These are phyloP conservation scores for Copidosoma aretas DNA, from an alignment of 2,888 invertebrate genomes.

Conservation along the genomic window DNA sequence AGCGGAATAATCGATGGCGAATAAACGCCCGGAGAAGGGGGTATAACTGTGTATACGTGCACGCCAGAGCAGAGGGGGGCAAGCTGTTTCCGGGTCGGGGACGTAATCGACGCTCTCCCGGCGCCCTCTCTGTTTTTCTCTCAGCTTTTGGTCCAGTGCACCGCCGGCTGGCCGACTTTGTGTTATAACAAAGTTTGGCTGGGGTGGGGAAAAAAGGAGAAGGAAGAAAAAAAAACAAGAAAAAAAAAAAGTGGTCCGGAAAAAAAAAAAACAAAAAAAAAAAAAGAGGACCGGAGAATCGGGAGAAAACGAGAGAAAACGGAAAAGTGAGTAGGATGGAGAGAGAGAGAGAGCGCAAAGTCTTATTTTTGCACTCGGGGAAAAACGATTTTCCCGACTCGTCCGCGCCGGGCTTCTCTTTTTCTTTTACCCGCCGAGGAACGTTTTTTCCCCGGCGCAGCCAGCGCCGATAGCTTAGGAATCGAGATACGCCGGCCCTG, in stretches of 20 bases:
- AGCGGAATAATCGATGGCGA: constrained; percentile 16
- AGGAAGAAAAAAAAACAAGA: no score
- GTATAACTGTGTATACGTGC: background rate
- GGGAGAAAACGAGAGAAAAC: background rate
- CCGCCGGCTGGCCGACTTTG: constrained; percentile 3
- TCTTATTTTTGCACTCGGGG: constrained; percentile 29
- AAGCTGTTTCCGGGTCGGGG: constrained; percentile 8
- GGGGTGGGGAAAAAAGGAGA: background rate
- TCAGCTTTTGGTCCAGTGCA: constrained; percentile 8
- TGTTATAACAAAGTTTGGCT: constrained; percentile 19
- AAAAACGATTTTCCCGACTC: constrained; percentile 19
- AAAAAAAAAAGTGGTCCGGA: no score
- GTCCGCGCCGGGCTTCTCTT: background rate
- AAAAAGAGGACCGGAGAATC: no score
- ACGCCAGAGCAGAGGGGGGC: background rate
- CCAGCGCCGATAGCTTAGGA: constrained; percentile 8
- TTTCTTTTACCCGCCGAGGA: background rate
- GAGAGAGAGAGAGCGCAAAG: constrained; percentile 1
- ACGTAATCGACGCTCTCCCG: constrained; percentile 29
- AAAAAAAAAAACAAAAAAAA: background rate
- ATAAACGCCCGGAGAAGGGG: constrained; percentile 5
- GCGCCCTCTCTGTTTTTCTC: background rate
- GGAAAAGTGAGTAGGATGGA: no score
- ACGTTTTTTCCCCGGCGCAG: constrained; percentile 1
- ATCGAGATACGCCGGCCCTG: background rate